Percentiles rank a stretch among this genome's conserved stretches.
phyloP scores from a whole-genome alignment of 2,888 invertebrate species.

The Trachelus tabidus region DNA sequence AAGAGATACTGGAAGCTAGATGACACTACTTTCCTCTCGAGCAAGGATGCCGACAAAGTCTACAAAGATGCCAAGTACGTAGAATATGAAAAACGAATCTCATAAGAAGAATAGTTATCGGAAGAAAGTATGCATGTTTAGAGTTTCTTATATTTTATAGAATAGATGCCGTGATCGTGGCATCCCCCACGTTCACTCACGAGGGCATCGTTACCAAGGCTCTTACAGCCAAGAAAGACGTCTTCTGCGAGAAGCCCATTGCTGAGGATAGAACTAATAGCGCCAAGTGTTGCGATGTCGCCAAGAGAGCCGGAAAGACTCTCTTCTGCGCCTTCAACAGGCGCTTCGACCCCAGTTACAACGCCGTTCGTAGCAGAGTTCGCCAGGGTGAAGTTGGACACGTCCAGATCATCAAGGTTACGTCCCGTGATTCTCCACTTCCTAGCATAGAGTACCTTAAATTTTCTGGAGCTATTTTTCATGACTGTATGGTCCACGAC shows the following conservation, averaged over 20 bases:
- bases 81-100: not conserved
- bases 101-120: not conserved
- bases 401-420: constrained; percentile 73
- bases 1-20: constrained; percentile 69
- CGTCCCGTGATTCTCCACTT: constrained; percentile 74
- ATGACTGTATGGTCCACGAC: constrained; percentile 78
- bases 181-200: constrained; percentile 73
- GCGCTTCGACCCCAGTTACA: constrained; percentile 75
- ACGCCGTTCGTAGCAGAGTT: constrained; percentile 67
- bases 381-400: constrained; percentile 72
- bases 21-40: constrained; percentile 66
- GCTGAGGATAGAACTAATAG: constrained; percentile 70
- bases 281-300: constrained; percentile 71
- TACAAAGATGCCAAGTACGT: constrained; percentile 70
- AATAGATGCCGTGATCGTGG: constrained; percentile 69
- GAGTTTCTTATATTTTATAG: constrained; percentile 47
- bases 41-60: constrained; percentile 67
- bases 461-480: constrained; percentile 75
- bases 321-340: constrained; percentile 76
- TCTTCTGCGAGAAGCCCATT: constrained; percentile 79
- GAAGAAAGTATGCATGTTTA: not conserved
- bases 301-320: constrained; percentile 69
- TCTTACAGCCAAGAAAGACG: constrained; percentile 71
- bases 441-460: constrained; percentile 73
- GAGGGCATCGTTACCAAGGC: constrained; percentile 70